A percentile compares a stretch with the other conserved stretches of the same genome.
Conservation (phyloP, 2,888 invertebrate genomes). For the Mesoligia furuncula region DNA sequence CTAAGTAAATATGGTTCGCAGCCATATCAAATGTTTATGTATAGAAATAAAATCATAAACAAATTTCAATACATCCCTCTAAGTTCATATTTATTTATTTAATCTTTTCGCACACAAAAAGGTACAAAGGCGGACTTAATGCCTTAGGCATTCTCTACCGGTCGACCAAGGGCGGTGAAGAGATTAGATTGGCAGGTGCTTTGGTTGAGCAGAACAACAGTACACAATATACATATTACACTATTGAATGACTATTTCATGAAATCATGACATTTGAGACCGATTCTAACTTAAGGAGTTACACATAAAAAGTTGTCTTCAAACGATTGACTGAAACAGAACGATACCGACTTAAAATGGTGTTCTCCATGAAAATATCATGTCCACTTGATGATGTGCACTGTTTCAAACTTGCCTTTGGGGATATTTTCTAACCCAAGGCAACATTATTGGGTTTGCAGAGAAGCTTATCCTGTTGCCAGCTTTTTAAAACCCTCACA, state of each 20-base stretch:
- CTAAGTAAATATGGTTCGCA: not conserved
- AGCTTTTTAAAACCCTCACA: conserved; percentile 6
- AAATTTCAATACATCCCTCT: too few relatives aligned
- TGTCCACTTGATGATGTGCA: not conserved
- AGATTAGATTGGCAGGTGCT: too few relatives aligned
- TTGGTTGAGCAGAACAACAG: too few relatives aligned
- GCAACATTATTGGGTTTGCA: not conserved
- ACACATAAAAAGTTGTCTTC: too few relatives aligned
- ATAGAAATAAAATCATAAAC: not conserved
- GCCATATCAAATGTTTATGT: not conserved
- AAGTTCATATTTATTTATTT: too few relatives aligned
- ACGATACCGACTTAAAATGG: not conserved
- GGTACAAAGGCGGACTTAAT: too few relatives aligned
- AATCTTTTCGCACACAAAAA: too few relatives aligned
- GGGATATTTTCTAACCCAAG: not conserved
- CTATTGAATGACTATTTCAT: not conserved
- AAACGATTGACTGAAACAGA: not conserved
- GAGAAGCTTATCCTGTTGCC: conserved; percentile 8
- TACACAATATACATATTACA: too few relatives aligned
- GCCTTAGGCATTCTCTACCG: too few relatives aligned
- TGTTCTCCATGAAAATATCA: not conserved
- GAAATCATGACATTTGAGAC: not conserved
- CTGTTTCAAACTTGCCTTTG: not conserved
- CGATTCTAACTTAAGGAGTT: too few relatives aligned
- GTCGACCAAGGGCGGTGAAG: too few relatives aligned